phyloP scores from a whole-genome alignment of 2,113 vertebrate genomes.

The Eonycteris spelaea region DNA sequence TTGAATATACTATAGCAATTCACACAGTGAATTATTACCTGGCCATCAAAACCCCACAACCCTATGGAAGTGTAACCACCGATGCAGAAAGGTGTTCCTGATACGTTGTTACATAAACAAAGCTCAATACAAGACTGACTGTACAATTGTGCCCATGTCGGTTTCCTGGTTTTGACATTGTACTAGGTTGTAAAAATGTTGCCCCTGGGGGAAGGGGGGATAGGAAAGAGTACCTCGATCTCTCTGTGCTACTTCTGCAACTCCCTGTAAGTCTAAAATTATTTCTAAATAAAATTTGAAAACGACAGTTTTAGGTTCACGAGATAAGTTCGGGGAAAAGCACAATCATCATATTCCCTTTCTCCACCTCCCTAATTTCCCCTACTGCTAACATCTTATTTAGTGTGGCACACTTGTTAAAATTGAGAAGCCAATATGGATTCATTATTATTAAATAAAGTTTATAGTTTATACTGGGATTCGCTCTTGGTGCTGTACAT shows the following conservation, averaged over 20 bases:
- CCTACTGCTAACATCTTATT: not conserved
- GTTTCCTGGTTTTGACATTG: not conserved
- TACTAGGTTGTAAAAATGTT: too few species aligned
- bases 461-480: not conserved
- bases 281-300: not conserved
- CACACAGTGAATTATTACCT: not conserved
- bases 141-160: rapidly evolving
- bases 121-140: not conserved
- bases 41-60: not conserved
- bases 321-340: not conserved
- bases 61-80: not conserved
- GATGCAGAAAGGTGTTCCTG: not conserved
- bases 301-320: not conserved
- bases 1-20: not conserved
- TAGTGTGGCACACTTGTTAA: too few species aligned
- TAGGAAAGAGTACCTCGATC: too few species aligned
- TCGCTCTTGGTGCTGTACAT: not conserved
- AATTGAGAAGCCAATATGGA: not conserved
- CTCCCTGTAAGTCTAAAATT: not conserved
- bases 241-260: not conserved
- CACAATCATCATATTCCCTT: not conserved
- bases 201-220: not conserved
- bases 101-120: not conserved
- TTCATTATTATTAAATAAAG: not conserved
- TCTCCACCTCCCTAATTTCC: too few species aligned